These are phyloP conservation scores for Rhadina sibilatrix DNA, from an alignment of 2,113 vertebrate species.

Conservation along the genomic window DNA sequence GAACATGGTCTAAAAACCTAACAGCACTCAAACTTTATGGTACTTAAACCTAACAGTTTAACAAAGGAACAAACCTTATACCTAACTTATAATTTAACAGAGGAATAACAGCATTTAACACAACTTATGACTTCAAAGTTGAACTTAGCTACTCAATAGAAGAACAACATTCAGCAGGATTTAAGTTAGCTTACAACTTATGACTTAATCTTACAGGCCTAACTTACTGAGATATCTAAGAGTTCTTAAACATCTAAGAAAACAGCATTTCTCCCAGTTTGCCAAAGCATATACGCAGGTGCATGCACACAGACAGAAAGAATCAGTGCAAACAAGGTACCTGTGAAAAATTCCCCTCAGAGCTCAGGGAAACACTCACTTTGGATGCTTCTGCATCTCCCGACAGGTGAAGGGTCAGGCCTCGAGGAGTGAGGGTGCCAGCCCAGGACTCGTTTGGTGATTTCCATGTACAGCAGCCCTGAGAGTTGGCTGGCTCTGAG, in stretches of 20 bases:
- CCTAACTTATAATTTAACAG: not conserved
- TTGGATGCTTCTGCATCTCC: not conserved
- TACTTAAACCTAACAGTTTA: not conserved
- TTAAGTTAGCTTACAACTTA: not conserved
- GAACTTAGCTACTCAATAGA: not conserved
- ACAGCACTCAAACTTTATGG: not conserved
- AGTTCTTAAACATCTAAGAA: not conserved
- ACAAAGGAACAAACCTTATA: not conserved
- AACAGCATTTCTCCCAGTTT: not conserved
- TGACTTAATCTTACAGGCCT: not conserved
- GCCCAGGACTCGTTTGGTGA: not conserved
- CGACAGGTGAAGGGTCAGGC: rapidly evolving
- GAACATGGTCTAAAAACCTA: not conserved
- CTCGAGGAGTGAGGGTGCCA: not conserved
- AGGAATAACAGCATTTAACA: not conserved
- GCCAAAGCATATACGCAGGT: not conserved
- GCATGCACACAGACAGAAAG: not conserved
- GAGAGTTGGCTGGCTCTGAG: not conserved
- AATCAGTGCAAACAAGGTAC: not conserved
- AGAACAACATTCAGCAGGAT: not conserved
- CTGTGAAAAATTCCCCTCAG: not conserved
- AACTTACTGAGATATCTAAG: not conserved
- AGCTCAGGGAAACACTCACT: not conserved
- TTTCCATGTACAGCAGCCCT: not conserved
- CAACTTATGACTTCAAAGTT: not conserved